These are phyloP conservation scores for Pangasius larnaudii DNA, from an alignment of 2,797 vertebrate species.

Conservation along the genomic window DNA sequence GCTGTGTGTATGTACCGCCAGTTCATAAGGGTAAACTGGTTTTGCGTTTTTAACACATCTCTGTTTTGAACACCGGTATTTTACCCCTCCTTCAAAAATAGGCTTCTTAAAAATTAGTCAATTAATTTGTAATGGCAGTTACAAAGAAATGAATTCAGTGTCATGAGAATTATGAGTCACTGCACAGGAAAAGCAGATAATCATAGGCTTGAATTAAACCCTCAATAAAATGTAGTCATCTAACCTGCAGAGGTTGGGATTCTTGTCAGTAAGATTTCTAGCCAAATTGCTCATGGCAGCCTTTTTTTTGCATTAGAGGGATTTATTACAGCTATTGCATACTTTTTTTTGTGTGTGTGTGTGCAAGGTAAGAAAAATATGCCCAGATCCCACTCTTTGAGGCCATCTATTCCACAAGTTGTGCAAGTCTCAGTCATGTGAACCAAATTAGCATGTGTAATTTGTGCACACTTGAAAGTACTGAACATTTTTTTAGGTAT, in stretches of 20 bases:
- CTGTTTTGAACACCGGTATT: neutral
- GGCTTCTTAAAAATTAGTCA: neutral
- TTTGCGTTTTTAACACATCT: neutral
- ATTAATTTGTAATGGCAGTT: neutral
- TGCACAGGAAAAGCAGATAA: neutral
- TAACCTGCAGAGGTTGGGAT: neutral
- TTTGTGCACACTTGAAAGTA: neutral
- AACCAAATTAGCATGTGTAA: neutral
- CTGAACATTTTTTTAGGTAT: neutral
- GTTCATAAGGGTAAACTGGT: neutral
- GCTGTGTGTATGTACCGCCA: neutral
- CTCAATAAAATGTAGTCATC: neutral
- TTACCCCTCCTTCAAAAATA: neutral
- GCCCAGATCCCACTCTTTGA: neutral
- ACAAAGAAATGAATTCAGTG: neutral
- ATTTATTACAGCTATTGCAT: neutral
- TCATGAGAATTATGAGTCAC: neutral
- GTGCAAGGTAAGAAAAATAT: neutral
- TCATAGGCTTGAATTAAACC: conserved; percentile 6
- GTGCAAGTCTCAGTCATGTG: neutral
- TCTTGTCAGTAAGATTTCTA: neutral
- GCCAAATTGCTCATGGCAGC: neutral
- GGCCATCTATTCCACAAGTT: neutral
- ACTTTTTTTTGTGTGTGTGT: neutral
- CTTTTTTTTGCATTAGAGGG: neutral